Percentiles rank a stretch among this genome's conserved stretches.
These are phyloP conservation scores for Pyrrhosoma nymphula DNA, from an alignment of 2,888 invertebrate species.

Conservation along the genomic window DNA sequence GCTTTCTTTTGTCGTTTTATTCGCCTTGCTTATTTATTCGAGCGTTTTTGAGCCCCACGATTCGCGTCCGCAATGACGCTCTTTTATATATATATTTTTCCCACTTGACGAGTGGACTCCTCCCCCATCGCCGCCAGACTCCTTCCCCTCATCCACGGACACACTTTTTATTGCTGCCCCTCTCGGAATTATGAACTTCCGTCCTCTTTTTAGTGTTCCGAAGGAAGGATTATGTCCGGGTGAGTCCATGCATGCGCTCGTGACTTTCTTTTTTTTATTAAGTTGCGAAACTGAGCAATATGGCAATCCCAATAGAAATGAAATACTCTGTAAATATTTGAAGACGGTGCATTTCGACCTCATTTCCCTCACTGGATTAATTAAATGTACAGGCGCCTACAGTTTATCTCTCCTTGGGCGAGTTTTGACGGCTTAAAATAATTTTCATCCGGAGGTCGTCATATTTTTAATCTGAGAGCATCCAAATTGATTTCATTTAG, in stretches of 20 bases:
- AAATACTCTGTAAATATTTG: neutral
- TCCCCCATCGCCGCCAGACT: neutral
- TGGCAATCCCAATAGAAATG: neutral
- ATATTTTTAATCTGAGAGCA: neutral
- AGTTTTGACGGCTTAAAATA: neutral
- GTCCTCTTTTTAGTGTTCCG: neutral
- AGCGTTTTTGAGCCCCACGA: constrained; percentile 30
- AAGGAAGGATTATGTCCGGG: neutral
- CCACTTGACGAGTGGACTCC: neutral
- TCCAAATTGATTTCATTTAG: neutral
- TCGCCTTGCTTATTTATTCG: constrained; percentile 59
- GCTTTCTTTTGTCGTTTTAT: constrained; percentile 65
- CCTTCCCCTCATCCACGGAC: neutral
- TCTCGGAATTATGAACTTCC: neutral
- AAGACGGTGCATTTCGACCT: neutral
- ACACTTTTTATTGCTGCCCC: neutral
- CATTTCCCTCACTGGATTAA: neutral
- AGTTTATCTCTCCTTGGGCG: too few relatives aligned
- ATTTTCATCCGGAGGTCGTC: neutral
- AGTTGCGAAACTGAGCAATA: neutral
- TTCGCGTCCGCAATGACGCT: neutral
- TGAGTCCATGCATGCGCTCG: neutral
- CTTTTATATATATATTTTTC: constrained; percentile 35
- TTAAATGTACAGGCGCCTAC: neutral
- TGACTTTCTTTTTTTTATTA: neutral